Conservation (phyloP, 2,113 vertebrate genomes). For the Ascaphus truei region DNA sequence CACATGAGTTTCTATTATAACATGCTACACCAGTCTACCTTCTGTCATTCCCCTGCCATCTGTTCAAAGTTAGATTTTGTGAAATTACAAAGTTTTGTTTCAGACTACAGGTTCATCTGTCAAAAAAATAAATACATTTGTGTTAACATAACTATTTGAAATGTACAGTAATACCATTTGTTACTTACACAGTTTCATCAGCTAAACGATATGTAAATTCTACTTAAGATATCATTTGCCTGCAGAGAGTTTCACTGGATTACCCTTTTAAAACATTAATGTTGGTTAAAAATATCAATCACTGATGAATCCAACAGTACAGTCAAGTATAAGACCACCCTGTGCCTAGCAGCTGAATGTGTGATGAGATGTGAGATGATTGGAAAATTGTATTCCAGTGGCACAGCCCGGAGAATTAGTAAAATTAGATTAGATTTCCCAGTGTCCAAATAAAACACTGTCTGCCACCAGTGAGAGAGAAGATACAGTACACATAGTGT, state of each 20-base stretch:
- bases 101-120: too few relatives aligned
- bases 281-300: conserved; percentile 12
- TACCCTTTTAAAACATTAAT: conserved; percentile 22
- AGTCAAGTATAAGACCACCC: not conserved
- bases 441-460: conserved; percentile 44
- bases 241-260: not conserved
- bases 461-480: not conserved
- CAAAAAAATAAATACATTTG: not conserved
- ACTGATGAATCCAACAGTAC: not conserved
- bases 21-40: not conserved
- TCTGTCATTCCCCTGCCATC: conserved; percentile 12
- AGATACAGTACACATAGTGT: not conserved
- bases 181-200: not conserved
- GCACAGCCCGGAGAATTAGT: not conserved
- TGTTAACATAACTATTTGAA: not conserved
- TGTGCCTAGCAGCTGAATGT: not conserved
- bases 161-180: not conserved
- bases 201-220: conserved; percentile 9
- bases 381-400: conserved; percentile 24
- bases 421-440: conserved; percentile 45
- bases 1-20: not conserved
- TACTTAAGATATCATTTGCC: conserved; percentile 10
- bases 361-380: not conserved
- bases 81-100: too few relatives aligned
- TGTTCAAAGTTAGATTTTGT: conserved; percentile 18